Conservation (phyloP, 2,113 vertebrate genomes). For the Pica pica region DNA sequence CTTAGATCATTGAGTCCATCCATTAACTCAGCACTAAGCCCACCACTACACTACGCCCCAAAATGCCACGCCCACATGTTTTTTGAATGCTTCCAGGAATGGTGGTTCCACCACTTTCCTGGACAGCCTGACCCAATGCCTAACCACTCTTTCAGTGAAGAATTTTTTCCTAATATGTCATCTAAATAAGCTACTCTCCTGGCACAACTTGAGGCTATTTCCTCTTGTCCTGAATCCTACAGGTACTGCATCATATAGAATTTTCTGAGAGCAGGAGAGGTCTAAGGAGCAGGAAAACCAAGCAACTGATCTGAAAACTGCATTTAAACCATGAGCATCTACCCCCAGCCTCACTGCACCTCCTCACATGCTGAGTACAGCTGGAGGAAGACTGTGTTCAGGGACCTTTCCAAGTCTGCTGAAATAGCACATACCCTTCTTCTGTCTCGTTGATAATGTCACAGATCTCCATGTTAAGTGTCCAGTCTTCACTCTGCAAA, state of each 20-base stretch:
- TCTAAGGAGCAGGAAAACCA: not conserved
- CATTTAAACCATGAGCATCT: not conserved
- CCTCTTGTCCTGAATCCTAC: not conserved
- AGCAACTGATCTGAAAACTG: not conserved
- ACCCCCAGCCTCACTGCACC: not conserved
- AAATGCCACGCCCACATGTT: not conserved
- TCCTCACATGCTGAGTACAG: not conserved
- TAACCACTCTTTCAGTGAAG: not conserved
- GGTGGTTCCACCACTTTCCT: not conserved
- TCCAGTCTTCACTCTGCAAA: conserved; percentile 95
- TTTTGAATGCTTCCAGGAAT: not conserved
- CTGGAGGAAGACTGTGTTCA: not conserved
- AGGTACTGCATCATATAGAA: not conserved
- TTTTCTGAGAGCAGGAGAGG: not conserved
- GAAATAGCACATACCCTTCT: conserved; percentile 83
- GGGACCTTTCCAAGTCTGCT: not conserved
- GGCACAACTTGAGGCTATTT: not conserved
- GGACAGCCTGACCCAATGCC: not conserved
- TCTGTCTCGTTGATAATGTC: conserved; percentile 99
- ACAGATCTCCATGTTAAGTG: conserved; percentile 99
- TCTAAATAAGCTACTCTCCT: not conserved
- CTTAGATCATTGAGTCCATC: not conserved
- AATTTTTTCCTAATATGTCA: not conserved
- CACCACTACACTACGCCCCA: not conserved
- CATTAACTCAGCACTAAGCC: not conserved